Evolutionary conservation across 1,140 invertebrate species (phyloP).

Genomic region (Pachypeltis micranthus): DNA sequence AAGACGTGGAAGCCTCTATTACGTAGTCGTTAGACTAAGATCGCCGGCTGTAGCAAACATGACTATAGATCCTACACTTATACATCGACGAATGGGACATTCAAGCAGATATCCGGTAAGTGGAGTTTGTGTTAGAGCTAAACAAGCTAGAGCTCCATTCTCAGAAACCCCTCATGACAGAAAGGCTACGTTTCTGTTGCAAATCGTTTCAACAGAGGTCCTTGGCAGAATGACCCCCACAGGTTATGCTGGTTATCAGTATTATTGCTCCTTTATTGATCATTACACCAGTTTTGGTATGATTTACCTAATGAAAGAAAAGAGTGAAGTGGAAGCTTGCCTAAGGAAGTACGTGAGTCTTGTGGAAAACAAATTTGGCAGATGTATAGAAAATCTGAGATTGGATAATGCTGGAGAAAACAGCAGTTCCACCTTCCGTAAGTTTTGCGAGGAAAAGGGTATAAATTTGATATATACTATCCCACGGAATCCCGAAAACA

Average conservation of each 20-base stretch:
- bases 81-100: background rate
- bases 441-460: too few relatives aligned
- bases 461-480: background rate
- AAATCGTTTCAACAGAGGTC: background rate
- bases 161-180: background rate
- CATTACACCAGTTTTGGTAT: background rate
- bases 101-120: too few relatives aligned
- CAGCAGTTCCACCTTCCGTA: background rate
- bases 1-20: background rate
- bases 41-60: background rate
- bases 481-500: background rate
- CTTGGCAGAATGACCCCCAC: background rate
- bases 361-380: background rate
- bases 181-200: background rate
- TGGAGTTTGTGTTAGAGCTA: background rate
- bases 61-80: background rate
- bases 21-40: background rate
- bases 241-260: background rate
- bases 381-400: background rate
- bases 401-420: background rate
- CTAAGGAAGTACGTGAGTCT: too few relatives aligned
- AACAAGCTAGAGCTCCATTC: background rate
- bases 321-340: too few relatives aligned
- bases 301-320: background rate
- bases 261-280: background rate